Evolutionary conservation across 2,888 invertebrate species (phyloP), one percentile per base, ranked within the genome.

Genomic region (Trichacis sp.): DNA sequence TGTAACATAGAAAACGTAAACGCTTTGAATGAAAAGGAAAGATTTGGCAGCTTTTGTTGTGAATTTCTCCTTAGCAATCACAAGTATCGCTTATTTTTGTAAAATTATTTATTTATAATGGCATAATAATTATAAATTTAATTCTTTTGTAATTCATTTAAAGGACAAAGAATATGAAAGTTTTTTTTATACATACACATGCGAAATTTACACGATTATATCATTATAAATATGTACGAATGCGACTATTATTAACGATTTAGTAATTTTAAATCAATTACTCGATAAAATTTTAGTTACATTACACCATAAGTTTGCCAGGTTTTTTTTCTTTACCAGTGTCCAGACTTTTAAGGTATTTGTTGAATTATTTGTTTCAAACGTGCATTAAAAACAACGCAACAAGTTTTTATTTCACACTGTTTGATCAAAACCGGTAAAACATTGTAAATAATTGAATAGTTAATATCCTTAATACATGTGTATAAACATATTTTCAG

Each of bases 401-500:
- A 46, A 20, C 6, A 18, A 6, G 14, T 20, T 46, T 24, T 24
- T 24, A 9, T 46, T 20, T 46, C 12, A 46, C 46, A 46, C 24
- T 24, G 12, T 24, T 24, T 24, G 46, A 46, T 48, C 14, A n/a
- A 29, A 46, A 24, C 46, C 46, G 46, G 46, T 20, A 14, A 46
- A 48, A 59, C 46, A 58, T 51, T 58, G 62, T 59, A 66, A 59
- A 66, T 66, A 65, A 53, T 20, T n/a, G 51, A 53, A 62, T 52
- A 55, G 56, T 59, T 59, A 8, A 58, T 53, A 40, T 40, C 6
- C 15, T 57, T 46, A 40, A 53, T 45, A 49, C 45, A 14, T 15
- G 40, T 40, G 40, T 46, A 48, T 20, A 38, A 12, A 46, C 24
- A 29, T 12, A 20, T 46, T 19, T 12, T 38, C 43, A 42, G 49